Evolutionary conservation across 2,888 invertebrate species (phyloP).

Genomic region (Stenotaenia linearis): DNA sequence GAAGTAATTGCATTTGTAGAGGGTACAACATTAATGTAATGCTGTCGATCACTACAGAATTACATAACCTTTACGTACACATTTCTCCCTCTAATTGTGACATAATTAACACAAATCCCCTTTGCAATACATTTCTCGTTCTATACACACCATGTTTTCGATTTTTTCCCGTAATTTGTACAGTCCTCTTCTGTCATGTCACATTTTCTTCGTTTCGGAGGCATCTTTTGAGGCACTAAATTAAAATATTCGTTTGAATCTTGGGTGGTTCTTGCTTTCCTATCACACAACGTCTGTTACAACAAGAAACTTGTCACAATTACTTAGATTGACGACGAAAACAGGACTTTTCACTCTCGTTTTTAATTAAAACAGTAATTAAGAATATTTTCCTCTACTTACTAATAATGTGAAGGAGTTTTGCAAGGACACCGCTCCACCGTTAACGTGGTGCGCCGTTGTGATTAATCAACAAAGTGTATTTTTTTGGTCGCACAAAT

Average conservation of each 20-base stretch:
- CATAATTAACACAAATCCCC: too few species aligned
- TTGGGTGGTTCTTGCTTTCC: slow-evolving; percentile 28
- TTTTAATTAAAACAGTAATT: too few species aligned
- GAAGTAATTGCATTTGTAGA: not conserved
- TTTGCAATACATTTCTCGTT: too few species aligned
- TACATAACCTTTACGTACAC: not conserved
- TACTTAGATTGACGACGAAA: too few species aligned
- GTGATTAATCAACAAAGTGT: not conserved
- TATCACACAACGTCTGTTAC: slow-evolving; percentile 33
- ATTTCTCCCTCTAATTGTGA: too few species aligned
- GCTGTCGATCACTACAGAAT: not conserved
- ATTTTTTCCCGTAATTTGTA: slow-evolving; percentile 33
- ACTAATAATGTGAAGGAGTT: slow-evolving; percentile 34
- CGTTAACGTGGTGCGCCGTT: slow-evolving; percentile 32
- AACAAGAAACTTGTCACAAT: not conserved
- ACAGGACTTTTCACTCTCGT: too few species aligned
- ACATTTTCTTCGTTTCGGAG: slow-evolving; percentile 34
- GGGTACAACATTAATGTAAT: not conserved
- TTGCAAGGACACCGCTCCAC: slow-evolving; percentile 32
- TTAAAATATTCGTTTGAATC: not conserved
- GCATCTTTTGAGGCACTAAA: slow-evolving; percentile 33
- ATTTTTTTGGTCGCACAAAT: not conserved
- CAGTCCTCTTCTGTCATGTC: slow-evolving; percentile 34
- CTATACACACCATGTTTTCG: slow-evolving; percentile 26
- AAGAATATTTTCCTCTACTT: too few species aligned